These are phyloP conservation scores for Paratilapia polleni DNA, from an alignment of 2,113 vertebrate genomes.

Conservation along the genomic window DNA sequence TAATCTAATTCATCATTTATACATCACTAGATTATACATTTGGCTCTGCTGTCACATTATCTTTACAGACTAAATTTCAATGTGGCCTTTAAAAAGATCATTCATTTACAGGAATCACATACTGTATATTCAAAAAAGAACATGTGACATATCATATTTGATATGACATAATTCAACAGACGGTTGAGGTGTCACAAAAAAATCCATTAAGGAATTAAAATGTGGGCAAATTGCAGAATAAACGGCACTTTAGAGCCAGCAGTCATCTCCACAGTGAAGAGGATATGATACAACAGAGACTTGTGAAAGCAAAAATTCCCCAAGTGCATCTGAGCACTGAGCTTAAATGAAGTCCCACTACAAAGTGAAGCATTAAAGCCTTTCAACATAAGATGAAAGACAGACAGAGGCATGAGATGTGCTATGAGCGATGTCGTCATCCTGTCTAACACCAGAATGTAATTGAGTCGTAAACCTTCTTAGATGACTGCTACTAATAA, in stretches of 20 bases:
- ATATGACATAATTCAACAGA: neutral
- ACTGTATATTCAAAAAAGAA: neutral
- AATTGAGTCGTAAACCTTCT: conserved; percentile 27
- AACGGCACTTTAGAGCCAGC: conserved; percentile 13
- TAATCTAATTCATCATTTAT: conserved; percentile 45
- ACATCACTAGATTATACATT: conserved; percentile 33
- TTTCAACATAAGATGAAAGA: conserved; percentile 80
- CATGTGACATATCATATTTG: neutral
- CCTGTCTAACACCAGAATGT: neutral
- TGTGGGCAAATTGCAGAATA: conserved; percentile 13
- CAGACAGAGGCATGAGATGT: conserved; percentile 45
- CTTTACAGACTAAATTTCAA: conserved; percentile 7
- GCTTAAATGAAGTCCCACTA: conserved; percentile 84
- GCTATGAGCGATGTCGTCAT: conserved; percentile 21
- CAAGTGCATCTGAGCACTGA: conserved; percentile 48
- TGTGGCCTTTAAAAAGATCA: conserved; percentile 24
- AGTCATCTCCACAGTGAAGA: conserved; percentile 8
- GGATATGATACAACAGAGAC: conserved; percentile 25
- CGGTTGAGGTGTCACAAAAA: neutral
- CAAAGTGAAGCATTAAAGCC: conserved; percentile 83
- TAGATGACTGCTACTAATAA: neutral
- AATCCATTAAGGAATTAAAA: conserved; percentile 15
- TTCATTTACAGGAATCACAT: neutral
- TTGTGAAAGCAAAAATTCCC: conserved; percentile 20
- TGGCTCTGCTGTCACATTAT: conserved; percentile 19